A percentile compares a stretch with the other conserved stretches of the same genome.
Conservation (phyloP, 1,140 invertebrate genomes). For the Drosophila sulfurigaster region DNA sequence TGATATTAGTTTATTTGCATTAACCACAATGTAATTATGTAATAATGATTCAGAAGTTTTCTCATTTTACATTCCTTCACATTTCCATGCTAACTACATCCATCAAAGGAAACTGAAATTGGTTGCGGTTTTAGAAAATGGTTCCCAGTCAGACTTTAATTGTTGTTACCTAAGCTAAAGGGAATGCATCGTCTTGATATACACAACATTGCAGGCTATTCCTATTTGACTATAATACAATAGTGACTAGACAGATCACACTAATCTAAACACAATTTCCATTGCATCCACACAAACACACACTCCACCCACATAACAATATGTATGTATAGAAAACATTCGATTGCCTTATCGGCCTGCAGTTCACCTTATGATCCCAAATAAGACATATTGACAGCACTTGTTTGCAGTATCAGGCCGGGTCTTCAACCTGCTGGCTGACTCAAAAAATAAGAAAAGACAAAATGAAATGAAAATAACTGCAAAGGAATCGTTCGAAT, state of each 20-base stretch:
- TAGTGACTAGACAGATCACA: too few relatives aligned
- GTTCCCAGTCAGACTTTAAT: not conserved
- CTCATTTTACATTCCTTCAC: too few relatives aligned
- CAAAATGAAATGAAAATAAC: not conserved
- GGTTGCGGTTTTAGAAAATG: too few relatives aligned
- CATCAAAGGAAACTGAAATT: too few relatives aligned
- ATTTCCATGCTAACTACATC: too few relatives aligned
- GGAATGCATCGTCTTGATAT: not conserved
- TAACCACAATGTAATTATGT: too few relatives aligned
- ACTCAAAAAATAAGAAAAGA: slow-evolving; percentile 13
- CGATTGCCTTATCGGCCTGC: slow-evolving; percentile 27
- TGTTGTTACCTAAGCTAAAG: not conserved
- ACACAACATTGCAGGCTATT: too few relatives aligned
- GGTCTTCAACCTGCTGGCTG: slow-evolving; percentile 31
- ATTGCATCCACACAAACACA: not conserved
- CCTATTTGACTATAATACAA: too few relatives aligned
- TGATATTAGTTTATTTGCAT: too few relatives aligned
- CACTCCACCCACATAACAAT: slow-evolving; percentile 26
- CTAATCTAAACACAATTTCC: not conserved
- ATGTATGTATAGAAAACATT: not conserved
- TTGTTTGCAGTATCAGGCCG: not conserved
- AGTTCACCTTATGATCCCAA: slow-evolving; percentile 35
- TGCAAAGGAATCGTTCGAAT: slow-evolving; percentile 13
- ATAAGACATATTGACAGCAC: slow-evolving; percentile 1
- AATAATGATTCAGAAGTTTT: too few relatives aligned